These are phyloP conservation scores for Cataglyphis cursor DNA, from an alignment of 2,888 invertebrate genomes.

Conservation along the genomic window DNA sequence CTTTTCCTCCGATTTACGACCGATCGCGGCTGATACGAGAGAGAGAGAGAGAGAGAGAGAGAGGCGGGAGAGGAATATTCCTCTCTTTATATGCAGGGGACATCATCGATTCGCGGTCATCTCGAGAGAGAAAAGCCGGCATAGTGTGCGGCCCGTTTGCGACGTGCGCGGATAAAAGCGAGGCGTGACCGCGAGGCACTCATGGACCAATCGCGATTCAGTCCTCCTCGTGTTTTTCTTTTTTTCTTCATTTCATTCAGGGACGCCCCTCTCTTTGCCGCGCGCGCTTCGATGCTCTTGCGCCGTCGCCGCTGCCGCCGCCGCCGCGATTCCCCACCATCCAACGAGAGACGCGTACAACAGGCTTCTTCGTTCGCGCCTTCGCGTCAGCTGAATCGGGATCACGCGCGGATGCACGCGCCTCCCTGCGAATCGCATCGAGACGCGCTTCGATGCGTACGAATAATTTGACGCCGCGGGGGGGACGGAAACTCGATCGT, in stretches of 20 bases:
- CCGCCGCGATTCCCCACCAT: conserved; percentile 63
- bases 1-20: conserved; percentile 22
- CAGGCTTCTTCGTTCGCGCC: conserved; percentile 51
- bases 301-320: conserved; percentile 45
- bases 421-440: conserved; percentile 59
- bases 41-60: too few species aligned
- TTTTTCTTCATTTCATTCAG: conserved; percentile 70
- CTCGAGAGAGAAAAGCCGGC: conserved; percentile 20
- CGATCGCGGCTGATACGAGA: background rate
- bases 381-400: conserved; percentile 70
- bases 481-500: background rate
- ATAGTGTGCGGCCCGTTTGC: background rate
- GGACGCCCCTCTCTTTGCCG: conserved; percentile 49
- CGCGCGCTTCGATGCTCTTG: conserved; percentile 42
- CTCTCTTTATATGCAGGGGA: background rate
- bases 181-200: conserved; percentile 78
- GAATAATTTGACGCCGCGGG: conserved; percentile 52
- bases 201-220: conserved; percentile 80
- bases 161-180: conserved; percentile 76
- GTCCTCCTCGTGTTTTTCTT: conserved; percentile 65
- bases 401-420: conserved; percentile 74
- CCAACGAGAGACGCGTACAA: background rate
- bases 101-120: conserved; percentile 45
- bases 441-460: conserved; percentile 56
- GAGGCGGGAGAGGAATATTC: conserved; percentile 15